A percentile compares a stretch with the other conserved stretches of the same genome.
Evolutionary conservation across 2,888 invertebrate species (phyloP).

Genomic region (Argyresthia goedartella): DNA sequence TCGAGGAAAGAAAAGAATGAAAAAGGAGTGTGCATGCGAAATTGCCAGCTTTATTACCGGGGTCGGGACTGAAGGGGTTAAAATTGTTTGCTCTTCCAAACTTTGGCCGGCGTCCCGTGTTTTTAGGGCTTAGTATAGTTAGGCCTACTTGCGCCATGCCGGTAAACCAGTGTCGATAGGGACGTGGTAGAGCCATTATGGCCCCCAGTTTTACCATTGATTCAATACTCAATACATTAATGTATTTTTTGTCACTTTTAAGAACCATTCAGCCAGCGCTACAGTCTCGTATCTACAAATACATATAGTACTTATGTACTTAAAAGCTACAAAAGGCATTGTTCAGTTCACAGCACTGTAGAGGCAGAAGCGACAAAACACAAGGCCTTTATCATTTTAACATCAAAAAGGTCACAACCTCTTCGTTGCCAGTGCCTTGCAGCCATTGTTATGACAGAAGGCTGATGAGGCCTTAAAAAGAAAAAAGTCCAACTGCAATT

Average conservation of each 20-base stretch:
- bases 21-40: constrained; percentile 27
- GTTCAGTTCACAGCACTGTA: constrained; percentile 8
- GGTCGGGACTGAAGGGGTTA: constrained; percentile 21
- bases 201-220: too few relatives aligned
- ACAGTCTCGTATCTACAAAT: too few relatives aligned
- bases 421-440: constrained; percentile 14
- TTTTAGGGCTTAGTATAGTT: too few relatives aligned
- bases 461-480: constrained; percentile 11
- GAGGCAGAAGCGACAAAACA: constrained; percentile 27
- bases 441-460: constrained; percentile 17
- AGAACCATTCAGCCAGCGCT: too few relatives aligned
- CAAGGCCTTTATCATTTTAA: constrained; percentile 16
- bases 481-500: not conserved
- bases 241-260: too few relatives aligned
- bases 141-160: too few relatives aligned
- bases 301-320: too few relatives aligned
- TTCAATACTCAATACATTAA: too few relatives aligned
- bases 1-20: constrained; percentile 7
- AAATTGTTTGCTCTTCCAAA: constrained; percentile 7
- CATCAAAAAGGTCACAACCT: constrained; percentile 26
- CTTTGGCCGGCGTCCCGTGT: not conserved
- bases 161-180: too few relatives aligned
- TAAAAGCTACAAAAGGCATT: too few relatives aligned
- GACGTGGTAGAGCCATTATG: too few relatives aligned
- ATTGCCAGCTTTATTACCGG: constrained; percentile 40